Conservation (phyloP, 2,113 vertebrate species). For the Melierax canorus region DNA sequence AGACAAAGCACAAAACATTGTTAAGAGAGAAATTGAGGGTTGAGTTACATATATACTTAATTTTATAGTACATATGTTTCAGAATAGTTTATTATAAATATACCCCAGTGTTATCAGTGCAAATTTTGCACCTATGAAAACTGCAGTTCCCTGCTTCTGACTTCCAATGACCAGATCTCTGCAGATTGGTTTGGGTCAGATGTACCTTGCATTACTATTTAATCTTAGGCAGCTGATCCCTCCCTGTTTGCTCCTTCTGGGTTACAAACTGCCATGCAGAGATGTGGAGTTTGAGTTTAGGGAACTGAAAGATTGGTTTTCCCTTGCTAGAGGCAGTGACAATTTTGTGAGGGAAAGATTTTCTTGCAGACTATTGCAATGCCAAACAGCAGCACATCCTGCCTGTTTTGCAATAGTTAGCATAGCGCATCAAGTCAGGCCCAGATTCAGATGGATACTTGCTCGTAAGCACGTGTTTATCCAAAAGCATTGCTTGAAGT, state of each 20-base stretch:
- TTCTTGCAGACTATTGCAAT: not conserved
- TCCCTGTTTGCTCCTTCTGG: not conserved
- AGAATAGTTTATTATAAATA: not conserved
- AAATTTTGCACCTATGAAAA: not conserved
- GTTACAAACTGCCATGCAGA: not conserved
- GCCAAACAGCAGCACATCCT: not conserved
- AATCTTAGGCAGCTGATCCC: not conserved
- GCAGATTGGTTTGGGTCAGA: not conserved
- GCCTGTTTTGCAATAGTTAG: not conserved
- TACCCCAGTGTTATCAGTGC: not conserved
- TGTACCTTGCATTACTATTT: not conserved
- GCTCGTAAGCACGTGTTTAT: not conserved
- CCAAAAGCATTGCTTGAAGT: not conserved
- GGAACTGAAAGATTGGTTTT: not conserved
- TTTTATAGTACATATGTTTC: not conserved
- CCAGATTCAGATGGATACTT: not conserved
- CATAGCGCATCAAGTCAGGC: fast-evolving
- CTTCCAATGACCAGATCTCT: not conserved
- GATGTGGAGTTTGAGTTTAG: not conserved
- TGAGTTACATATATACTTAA: not conserved
- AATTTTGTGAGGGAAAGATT: not conserved
- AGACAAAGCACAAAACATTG: slow-evolving; percentile 4
- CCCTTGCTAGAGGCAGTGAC: not conserved
- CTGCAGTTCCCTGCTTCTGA: not conserved
- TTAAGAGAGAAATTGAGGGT: not conserved